Evolutionary conservation across 2,113 vertebrate species (phyloP).

Genomic region (Daubentonia madagascariensis): DNA sequence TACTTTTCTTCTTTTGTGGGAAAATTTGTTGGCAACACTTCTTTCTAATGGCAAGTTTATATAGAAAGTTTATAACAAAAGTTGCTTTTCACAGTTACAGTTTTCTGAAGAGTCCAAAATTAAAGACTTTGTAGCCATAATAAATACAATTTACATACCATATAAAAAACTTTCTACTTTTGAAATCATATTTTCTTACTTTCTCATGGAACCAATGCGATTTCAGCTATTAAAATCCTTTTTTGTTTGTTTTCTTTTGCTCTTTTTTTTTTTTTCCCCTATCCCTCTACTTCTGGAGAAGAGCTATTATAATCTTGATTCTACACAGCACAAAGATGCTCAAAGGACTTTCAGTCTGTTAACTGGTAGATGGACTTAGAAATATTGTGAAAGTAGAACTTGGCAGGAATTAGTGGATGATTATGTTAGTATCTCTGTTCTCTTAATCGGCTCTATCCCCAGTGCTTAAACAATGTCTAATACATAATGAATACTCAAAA

Average conservation of each 20-base stretch:
- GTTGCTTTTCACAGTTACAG: slow-evolving; percentile 1
- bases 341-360: slow-evolving; percentile 3
- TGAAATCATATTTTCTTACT: background rate
- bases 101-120: slow-evolving; percentile 38
- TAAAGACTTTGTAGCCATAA: background rate
- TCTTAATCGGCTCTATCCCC: background rate
- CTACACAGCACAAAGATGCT: background rate
- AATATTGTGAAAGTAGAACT: background rate
- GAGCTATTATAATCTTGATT: background rate
- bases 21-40: slow-evolving; percentile 23
- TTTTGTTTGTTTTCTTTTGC: no score
- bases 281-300: no score
- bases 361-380: background rate
- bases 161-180: background rate
- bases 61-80: slow-evolving; percentile 18
- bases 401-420: background rate
- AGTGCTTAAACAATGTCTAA: background rate
- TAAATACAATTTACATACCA: background rate
- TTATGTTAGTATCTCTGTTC: background rate
- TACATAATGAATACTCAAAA: background rate
- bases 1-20: background rate
- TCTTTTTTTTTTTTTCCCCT: no score
- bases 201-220: slow-evolving; percentile 21
- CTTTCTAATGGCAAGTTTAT: slow-evolving; percentile 18
- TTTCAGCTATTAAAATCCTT: background rate